Conservation (phyloP, 2,888 invertebrate genomes). For the Chymomyza caudatula region DNA sequence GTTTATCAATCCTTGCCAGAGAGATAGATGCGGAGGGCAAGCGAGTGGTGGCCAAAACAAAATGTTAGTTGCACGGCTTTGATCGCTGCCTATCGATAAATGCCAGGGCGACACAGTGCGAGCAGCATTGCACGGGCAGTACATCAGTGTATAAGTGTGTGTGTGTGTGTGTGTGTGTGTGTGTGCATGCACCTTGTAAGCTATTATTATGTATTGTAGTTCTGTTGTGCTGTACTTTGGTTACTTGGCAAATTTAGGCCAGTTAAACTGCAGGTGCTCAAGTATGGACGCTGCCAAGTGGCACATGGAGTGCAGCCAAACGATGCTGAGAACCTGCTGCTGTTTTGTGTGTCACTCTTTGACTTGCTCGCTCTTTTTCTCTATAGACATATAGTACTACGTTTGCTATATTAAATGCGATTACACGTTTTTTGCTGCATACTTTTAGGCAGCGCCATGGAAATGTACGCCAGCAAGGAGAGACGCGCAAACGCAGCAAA, state of each 20-base stretch:
- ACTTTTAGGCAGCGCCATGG: conserved; percentile 44
- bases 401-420: conserved; percentile 52
- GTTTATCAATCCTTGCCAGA: background rate
- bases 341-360: conserved; percentile 2
- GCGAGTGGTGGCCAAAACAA: conserved; percentile 11
- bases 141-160: conserved; percentile 25
- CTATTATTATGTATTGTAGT: conserved; percentile 39
- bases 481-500: background rate
- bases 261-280: background rate
- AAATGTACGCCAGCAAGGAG: conserved; percentile 6
- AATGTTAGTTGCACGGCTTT: conserved; percentile 40
- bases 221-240: conserved; percentile 12
- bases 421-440: conserved; percentile 55
- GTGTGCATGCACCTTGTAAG: conserved; percentile 3
- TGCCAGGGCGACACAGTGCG: conserved; percentile 31
- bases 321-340: background rate
- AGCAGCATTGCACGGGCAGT: conserved; percentile 19
- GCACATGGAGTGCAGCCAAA: background rate
- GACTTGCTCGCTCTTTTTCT: background rate
- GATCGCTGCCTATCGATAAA: conserved; percentile 60
- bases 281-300: background rate
- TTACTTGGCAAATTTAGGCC: conserved; percentile 41
- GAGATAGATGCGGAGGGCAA: background rate
- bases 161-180: conserved; percentile 8
- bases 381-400: too few relatives aligned